phyloP scores from a whole-genome alignment of 1,140 invertebrate genomes.

The Geopemphigus sp. region DNA sequence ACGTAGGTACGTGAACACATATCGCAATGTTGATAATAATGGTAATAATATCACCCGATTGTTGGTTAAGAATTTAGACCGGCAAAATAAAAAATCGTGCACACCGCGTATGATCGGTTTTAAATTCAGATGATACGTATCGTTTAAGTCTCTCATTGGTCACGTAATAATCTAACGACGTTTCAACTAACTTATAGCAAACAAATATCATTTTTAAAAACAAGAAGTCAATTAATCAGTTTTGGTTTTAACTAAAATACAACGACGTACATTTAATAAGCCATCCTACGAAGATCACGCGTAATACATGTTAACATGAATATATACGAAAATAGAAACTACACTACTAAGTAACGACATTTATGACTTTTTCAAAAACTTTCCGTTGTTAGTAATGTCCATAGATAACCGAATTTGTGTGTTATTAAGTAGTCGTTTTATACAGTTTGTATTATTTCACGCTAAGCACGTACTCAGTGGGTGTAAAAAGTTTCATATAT shows the following conservation, averaged over 20 bases:
- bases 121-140: not conserved
- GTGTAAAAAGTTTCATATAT: slow-evolving; percentile 19
- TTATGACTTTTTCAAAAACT: too few species aligned
- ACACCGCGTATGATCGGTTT: not conserved
- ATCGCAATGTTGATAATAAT: not conserved
- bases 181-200: not conserved
- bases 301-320: too few species aligned
- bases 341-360: too few species aligned
- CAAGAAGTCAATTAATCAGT: too few species aligned
- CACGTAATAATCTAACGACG: not conserved
- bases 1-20: not conserved
- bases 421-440: not conserved
- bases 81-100: not conserved
- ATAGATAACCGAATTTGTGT: not conserved
- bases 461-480: slow-evolving; percentile 26
- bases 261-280: not conserved
- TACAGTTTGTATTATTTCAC: not conserved
- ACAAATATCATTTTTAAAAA: not conserved
- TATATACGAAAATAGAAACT: too few species aligned
- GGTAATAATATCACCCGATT: not conserved
- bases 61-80: not conserved
- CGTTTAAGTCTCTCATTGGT: not conserved
- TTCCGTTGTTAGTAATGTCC: too few species aligned
- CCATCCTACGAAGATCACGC: too few species aligned
- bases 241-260: too few species aligned